These are phyloP conservation scores for Megalops atlanticus DNA, from an alignment of 2,113 vertebrate species.

Conservation along the genomic window DNA sequence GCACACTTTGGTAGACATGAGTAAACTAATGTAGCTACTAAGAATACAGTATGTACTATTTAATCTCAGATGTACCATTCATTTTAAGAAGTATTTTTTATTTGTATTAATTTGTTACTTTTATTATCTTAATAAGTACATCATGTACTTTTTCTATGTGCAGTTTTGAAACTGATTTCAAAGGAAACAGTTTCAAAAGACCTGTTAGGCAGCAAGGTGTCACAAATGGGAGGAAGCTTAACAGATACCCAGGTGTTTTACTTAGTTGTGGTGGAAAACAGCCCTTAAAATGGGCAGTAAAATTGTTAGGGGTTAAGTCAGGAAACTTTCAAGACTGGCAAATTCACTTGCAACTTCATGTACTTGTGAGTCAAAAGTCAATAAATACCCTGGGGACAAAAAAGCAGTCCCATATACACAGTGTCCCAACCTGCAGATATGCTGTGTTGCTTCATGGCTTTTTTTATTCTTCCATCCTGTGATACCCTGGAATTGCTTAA, in stretches of 20 bases:
- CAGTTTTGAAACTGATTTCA: background rate
- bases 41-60: background rate
- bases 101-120: background rate
- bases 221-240: background rate
- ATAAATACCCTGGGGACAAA: background rate
- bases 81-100: background rate
- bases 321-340: background rate
- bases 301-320: background rate
- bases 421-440: background rate
- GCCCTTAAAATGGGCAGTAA: background rate
- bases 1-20: background rate
- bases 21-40: background rate
- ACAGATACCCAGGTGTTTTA: background rate
- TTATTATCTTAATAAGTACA: background rate
- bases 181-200: background rate
- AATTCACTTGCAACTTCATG: background rate
- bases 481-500: conserved; percentile 28
- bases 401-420: background rate
- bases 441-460: background rate
- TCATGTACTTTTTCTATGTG: background rate
- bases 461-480: conserved; percentile 4
- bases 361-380: background rate
- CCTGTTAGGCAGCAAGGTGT: background rate
- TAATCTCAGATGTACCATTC: background rate
- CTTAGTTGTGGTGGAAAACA: background rate